Evolutionary conservation across 2,113 vertebrate genomes (phyloP), one percentile per base, ranked within the genome.

Genomic region (Hippolais icterina): DNA sequence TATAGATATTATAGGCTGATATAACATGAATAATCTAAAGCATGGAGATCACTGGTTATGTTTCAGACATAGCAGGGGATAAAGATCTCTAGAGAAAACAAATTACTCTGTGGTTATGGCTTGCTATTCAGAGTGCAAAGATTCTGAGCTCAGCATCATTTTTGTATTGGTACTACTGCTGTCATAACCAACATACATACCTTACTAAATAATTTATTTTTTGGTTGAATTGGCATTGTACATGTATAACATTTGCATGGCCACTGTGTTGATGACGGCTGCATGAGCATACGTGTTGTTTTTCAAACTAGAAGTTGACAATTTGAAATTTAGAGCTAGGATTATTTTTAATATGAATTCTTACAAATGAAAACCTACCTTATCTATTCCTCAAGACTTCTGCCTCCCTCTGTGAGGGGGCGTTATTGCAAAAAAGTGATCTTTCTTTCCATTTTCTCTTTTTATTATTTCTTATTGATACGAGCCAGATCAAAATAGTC

Each of bases 371-470:
- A 92, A 97, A 93, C 87, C 90, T 97, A 96, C 71, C 92, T 92
- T 97, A 97, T 93, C 89, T 97, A 53, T 89, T 97, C 95, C 96
- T 98, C 95, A 97, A 98, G 94, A 96, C 93, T 78, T 97, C 89
- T 97, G 97, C 97, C 94, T 97, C 97, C 98, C 98, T 98, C 98
- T 97, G 90, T 98, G 98, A 98, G 97, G 97, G 98, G 91, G 95
- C 79, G 37, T 97, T 94, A 96, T 88, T 97, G 96, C 82, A 97
- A 97, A 97, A 96, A 96, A 91, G 90, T 85, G 92, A 87, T 92
- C 91, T 97, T 97, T 97, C 95, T 94, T 83, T 93, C 71, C 8
- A 12, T 94, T 94, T 93, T 88, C 71, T 90, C 59, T 64, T 96
- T 96, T 96, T 90, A 66, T 95, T 94, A 74, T 76, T 96, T 97